Conservation (phyloP, 2,797 vertebrate genomes). For the Megaceryle alcyon region DNA sequence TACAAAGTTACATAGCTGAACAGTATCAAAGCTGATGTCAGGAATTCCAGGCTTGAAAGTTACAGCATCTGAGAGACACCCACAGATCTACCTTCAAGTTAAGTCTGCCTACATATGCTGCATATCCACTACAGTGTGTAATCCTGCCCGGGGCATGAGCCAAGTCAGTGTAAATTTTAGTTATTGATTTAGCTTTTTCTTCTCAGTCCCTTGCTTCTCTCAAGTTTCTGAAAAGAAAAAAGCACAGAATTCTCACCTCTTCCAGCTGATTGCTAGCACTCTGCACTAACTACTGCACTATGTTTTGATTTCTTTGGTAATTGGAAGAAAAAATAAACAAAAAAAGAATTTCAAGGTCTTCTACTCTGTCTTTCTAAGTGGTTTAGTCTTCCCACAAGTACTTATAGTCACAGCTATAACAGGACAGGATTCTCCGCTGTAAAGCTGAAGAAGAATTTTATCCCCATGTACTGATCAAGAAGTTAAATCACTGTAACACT, state of each 20-base stretch:
- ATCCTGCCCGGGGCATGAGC: background rate
- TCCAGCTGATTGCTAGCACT: background rate
- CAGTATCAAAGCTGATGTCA: accelerated
- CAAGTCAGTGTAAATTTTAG: background rate
- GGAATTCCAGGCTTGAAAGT: background rate
- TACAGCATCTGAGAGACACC: background rate
- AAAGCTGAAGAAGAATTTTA: background rate
- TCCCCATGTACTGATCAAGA: background rate
- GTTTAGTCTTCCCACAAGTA: background rate
- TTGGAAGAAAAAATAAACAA: background rate
- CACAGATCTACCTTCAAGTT: background rate
- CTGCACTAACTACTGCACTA: background rate
- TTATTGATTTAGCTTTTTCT: background rate
- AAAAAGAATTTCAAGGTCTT: background rate
- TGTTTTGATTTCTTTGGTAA: background rate
- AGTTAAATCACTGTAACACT: background rate
- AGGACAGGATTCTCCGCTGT: background rate
- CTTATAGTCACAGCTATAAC: background rate
- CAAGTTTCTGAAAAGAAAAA: background rate
- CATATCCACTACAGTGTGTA: background rate
- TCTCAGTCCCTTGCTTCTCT: background rate
- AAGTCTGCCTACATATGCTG: background rate
- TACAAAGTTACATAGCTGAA: background rate
- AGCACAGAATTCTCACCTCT: background rate
- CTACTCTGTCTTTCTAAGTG: background rate